A percentile compares a stretch with the other conserved stretches of the same genome.
Conservation (phyloP, 1,140 invertebrate species). For the Zaprionus taronus region DNA sequence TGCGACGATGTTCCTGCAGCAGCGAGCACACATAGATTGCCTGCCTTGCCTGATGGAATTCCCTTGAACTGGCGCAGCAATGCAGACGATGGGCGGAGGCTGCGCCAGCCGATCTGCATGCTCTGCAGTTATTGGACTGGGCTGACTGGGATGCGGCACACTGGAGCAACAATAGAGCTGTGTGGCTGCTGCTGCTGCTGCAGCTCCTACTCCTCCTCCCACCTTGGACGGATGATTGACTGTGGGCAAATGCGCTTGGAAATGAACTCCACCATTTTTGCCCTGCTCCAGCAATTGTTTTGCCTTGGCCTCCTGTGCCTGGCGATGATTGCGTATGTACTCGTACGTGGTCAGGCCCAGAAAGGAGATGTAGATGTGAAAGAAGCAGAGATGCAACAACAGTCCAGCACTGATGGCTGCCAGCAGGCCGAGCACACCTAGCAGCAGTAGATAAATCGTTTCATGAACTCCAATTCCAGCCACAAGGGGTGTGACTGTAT, state of each 20-base stretch:
- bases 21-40: slow-evolving; percentile 80
- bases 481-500: slow-evolving; percentile 50
- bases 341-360: slow-evolving; percentile 95
- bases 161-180: slow-evolving; percentile 80
- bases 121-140: background rate
- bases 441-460: slow-evolving; percentile 87
- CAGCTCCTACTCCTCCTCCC: background rate
- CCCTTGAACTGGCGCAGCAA: slow-evolving; percentile 76
- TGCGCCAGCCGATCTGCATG: slow-evolving; percentile 9
- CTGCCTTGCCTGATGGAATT: slow-evolving; percentile 74
- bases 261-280: slow-evolving; percentile 52
- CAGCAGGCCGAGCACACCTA: slow-evolving; percentile 88
- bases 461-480: slow-evolving; percentile 84
- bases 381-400: slow-evolving; percentile 94
- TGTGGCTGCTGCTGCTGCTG: slow-evolving; percentile 16
- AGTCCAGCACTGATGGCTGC: slow-evolving; percentile 91
- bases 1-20: slow-evolving; percentile 59
- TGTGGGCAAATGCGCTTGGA: slow-evolving; percentile 48
- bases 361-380: slow-evolving; percentile 94
- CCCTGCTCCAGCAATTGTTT: slow-evolving; percentile 59
- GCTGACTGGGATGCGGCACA: slow-evolving; percentile 69
- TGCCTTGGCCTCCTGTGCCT: slow-evolving; percentile 75
- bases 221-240: slow-evolving; percentile 73
- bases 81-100: slow-evolving; percentile 56
- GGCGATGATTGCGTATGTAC: slow-evolving; percentile 89